phyloP scores from a whole-genome alignment of 2,888 invertebrate genomes.

The Priocnemis perturbator region DNA sequence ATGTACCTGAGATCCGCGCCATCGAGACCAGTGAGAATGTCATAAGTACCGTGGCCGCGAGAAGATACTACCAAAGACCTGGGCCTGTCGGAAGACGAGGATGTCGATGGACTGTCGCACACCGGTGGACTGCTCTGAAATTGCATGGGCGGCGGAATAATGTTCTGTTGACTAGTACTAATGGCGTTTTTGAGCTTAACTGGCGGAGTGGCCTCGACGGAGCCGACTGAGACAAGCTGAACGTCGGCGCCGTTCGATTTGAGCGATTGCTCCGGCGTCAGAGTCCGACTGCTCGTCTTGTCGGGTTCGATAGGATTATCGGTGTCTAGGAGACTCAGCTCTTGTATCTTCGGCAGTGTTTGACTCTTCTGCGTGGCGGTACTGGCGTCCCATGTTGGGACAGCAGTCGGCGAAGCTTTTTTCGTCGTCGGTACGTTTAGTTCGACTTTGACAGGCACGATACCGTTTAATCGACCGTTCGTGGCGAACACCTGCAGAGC shows the following conservation, averaged over 20 bases:
- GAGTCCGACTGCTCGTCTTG: slow-evolving; percentile 71
- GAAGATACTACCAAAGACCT: slow-evolving; percentile 66
- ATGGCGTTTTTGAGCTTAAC: slow-evolving; percentile 52
- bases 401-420: slow-evolving; percentile 60
- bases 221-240: slow-evolving; percentile 34
- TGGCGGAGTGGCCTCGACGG: slow-evolving; percentile 60
- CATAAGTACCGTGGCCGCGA: slow-evolving; percentile 82
- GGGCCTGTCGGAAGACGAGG: slow-evolving; percentile 64
- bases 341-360: slow-evolving; percentile 80
- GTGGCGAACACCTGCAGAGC: slow-evolving; percentile 74
- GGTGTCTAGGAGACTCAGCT: slow-evolving; percentile 80
- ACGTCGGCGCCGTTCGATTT: slow-evolving; percentile 53
- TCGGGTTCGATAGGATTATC: slow-evolving; percentile 77
- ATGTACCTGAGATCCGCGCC: slow-evolving; percentile 92
- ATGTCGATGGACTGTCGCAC: slow-evolving; percentile 79
- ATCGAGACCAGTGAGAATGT: slow-evolving; percentile 87
- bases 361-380: slow-evolving; percentile 68
- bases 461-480: slow-evolving; percentile 67
- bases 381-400: slow-evolving; percentile 59
- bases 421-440: slow-evolving; percentile 50
- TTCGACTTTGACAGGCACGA: slow-evolving; percentile 61
- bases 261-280: slow-evolving; percentile 71
- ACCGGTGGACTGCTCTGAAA: slow-evolving; percentile 83
- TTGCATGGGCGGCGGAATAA: slow-evolving; percentile 85
- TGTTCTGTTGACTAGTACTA: slow-evolving; percentile 77